Evolutionary conservation across 2,113 vertebrate genomes (phyloP).

Genomic region (Oncorhynchus masou): DNA sequence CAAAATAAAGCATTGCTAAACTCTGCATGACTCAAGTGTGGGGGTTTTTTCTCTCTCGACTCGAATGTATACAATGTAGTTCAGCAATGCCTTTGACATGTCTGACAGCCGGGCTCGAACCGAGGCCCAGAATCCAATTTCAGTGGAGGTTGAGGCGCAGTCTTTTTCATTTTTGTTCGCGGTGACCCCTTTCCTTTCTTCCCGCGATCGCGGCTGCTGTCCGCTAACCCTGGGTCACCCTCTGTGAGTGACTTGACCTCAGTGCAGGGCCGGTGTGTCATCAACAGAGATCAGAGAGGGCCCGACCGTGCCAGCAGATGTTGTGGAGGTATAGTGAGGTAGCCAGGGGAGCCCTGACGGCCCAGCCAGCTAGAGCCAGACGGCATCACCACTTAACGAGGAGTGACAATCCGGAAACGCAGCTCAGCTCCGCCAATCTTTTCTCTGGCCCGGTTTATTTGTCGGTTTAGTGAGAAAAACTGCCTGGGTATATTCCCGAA

Average conservation of each 20-base stretch:
- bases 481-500: conserved; percentile 27
- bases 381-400: conserved; percentile 52
- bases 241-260: conserved; percentile 17
- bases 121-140: conserved; percentile 27
- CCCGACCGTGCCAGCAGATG: conserved; percentile 42
- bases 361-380: conserved; percentile 38
- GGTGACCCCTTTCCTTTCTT: background rate
- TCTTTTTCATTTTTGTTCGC: conserved; percentile 24
- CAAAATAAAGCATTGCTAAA: conserved; percentile 24
- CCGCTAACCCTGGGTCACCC: background rate
- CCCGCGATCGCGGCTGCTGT: no score
- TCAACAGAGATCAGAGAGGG: conserved; percentile 31
- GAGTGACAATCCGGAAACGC: conserved; percentile 61
- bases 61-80: conserved; percentile 8
- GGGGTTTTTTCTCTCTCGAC: background rate
- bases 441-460: conserved; percentile 57
- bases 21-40: background rate
- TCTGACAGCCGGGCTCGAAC: conserved; percentile 14
- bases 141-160: conserved; percentile 18
- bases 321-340: conserved; percentile 29
- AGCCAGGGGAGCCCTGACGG: conserved; percentile 6
- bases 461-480: conserved; percentile 21
- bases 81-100: conserved; percentile 1
- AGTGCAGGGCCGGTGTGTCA: conserved; percentile 13
- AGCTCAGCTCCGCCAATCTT: conserved; percentile 51